Percentiles rank a stretch among this genome's conserved stretches.
These are phyloP conservation scores for Galerucella calmariensis DNA, from an alignment of 2,888 invertebrate genomes.

Conservation along the genomic window DNA sequence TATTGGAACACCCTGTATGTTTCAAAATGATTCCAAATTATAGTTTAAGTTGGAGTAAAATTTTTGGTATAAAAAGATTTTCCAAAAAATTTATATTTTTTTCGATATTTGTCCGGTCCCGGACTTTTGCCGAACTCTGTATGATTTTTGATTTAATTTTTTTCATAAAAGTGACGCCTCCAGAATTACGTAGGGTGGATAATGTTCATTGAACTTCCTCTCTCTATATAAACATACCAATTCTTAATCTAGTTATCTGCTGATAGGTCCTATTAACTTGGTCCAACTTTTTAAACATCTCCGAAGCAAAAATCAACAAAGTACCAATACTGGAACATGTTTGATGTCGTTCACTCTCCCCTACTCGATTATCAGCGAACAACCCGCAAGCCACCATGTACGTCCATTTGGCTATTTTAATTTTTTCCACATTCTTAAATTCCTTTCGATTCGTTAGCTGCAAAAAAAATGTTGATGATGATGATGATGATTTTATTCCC, in stretches of 20 bases:
- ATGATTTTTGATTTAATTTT: neutral
- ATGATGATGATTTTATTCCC: no score
- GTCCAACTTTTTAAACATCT: conserved; percentile 76
- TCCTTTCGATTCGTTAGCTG: conserved; percentile 50
- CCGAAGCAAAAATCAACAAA: conserved; percentile 79
- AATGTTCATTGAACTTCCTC: no score
- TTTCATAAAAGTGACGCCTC: neutral
- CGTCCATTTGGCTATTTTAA: conserved; percentile 95
- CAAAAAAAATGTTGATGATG: conserved; percentile 27
- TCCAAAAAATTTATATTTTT: no score
- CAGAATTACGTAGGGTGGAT: neutral
- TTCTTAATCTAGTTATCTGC: conserved; percentile 76
- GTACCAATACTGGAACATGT: conserved; percentile 65
- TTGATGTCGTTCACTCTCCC: conserved; percentile 55
- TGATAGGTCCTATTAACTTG: conserved; percentile 67
- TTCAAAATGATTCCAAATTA: no score
- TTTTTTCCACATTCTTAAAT: conserved; percentile 85
- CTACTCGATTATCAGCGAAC: conserved; percentile 74
- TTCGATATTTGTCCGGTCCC: no score
- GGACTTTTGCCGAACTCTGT: no score
- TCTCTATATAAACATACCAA: conserved; percentile 68
- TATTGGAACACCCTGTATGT: no score
- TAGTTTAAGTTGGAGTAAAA: no score
- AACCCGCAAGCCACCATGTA: conserved; percentile 98
- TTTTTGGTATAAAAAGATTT: no score